Evolutionary conservation across 2,888 invertebrate species (phyloP).

Genomic region (Drosophila picticornis): DNA sequence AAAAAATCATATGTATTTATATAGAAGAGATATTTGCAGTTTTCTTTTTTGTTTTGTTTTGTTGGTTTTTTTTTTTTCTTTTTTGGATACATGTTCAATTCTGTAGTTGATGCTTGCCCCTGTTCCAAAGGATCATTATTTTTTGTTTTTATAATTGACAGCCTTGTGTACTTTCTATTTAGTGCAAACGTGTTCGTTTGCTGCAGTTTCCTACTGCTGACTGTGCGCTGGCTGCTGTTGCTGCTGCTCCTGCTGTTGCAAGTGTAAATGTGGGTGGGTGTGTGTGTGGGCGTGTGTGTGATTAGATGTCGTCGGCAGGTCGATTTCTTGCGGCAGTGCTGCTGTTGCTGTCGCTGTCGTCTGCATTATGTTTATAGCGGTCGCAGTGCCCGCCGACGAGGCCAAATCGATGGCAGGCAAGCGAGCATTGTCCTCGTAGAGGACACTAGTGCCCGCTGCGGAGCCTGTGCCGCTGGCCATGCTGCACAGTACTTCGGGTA

Average conservation of each 20-base stretch:
- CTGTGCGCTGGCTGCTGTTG: constrained; percentile 57
- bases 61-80: constrained; percentile 38
- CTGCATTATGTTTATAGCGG: constrained; percentile 66
- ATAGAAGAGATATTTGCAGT: constrained; percentile 44
- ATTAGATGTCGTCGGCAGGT: constrained; percentile 66
- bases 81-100: constrained; percentile 53
- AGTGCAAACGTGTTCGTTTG: constrained; percentile 52
- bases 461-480: constrained; percentile 30
- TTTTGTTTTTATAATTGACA: constrained; percentile 53
- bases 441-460: background rate
- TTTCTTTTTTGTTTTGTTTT: constrained; percentile 35
- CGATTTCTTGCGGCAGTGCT: constrained; percentile 50
- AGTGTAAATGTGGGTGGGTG: constrained; percentile 74
- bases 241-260: constrained; percentile 67
- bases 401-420: constrained; percentile 77
- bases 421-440: constrained; percentile 71
- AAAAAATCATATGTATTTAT: constrained; percentile 6
- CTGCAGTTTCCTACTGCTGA: constrained; percentile 58
- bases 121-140: constrained; percentile 32
- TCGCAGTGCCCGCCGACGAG: constrained; percentile 81
- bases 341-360: constrained; percentile 36
- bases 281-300: constrained; percentile 62
- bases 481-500: constrained; percentile 62
- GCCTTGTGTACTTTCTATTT: constrained; percentile 52
- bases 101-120: constrained; percentile 46